These are phyloP conservation scores for Colius striatus DNA, from an alignment of 2,113 vertebrate genomes.

Conservation along the genomic window DNA sequence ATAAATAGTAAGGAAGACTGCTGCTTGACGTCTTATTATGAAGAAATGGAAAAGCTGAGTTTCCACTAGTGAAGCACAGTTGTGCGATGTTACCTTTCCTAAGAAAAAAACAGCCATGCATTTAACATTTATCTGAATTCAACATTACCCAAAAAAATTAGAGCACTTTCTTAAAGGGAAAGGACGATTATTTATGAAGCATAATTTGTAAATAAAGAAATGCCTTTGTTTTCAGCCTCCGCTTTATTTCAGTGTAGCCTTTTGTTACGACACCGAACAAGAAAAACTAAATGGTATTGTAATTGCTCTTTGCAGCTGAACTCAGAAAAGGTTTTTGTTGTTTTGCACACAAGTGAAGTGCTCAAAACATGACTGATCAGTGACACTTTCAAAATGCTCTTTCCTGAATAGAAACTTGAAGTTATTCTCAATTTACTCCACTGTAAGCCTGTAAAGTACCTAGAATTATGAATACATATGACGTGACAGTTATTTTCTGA, in stretches of 20 bases:
- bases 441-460: conserved; percentile 28
- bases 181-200: background rate
- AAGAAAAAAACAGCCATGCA: background rate
- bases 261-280: background rate
- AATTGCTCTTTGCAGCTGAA: background rate
- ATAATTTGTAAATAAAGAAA: background rate
- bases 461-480: conserved; percentile 6
- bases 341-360: no score
- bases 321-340: background rate
- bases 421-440: conserved; percentile 70
- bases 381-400: no score
- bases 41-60: background rate
- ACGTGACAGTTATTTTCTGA: conserved; percentile 37
- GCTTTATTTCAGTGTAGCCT: background rate
- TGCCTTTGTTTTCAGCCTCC: background rate
- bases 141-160: background rate
- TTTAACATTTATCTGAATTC: background rate
- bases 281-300: background rate
- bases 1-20: background rate
- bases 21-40: background rate
- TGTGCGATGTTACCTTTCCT: background rate
- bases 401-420: conserved; percentile 64
- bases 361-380: no score
- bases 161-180: background rate
- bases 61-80: background rate